Evolutionary conservation across 2,113 vertebrate genomes (phyloP), one percentile per base, ranked within the genome.

Genomic region (Murina feae): DNA sequence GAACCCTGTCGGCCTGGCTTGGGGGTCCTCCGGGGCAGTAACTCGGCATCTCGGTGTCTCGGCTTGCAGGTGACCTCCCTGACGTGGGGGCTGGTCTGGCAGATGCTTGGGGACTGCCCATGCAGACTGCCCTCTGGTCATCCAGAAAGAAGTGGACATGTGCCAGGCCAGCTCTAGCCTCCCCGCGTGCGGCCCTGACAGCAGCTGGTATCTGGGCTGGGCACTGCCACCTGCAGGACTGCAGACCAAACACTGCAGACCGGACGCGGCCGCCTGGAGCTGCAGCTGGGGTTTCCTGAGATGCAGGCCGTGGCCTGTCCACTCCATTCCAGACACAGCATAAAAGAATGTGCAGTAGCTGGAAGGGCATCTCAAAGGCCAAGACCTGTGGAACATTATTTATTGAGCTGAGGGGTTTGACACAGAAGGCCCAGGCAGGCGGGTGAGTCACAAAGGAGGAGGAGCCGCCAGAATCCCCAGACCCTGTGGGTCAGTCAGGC

Each of bases 261-360:
- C 3, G 75, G 28, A 17, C 5, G 6, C 76, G 6, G 30, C 6
- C 14, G 0, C 37, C 6, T 5, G 30, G 39, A 37, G 75, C 28
- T 1, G 4, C 12, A 9, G 58, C 13, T 0, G 13, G 30, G 60
- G 30, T 32, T 14, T 65, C 63, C 63, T 30, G 13, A 65, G 63
- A 32, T 2, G 12, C 12, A 9, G 58, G 55, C 42, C 4, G 10
- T 32, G 72, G 4, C 32, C 0, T 4, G 42, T 37, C 12, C 7
- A 25, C 72, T 74, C 71, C 8, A 0, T 7, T 4, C 1, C 2
- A 16, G 23, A 25, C 65, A 14, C 53, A 35, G 5, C 32, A 1
- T 0, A 32, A 32, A 2, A 1, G 7, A 8, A 17, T 0, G 32
- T 2, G 39, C 72, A 2, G 37, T 5, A 12, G 14, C 5, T 14